phyloP scores from a whole-genome alignment of 2,888 invertebrate genomes.

The Disparrhopalites patrizii region DNA sequence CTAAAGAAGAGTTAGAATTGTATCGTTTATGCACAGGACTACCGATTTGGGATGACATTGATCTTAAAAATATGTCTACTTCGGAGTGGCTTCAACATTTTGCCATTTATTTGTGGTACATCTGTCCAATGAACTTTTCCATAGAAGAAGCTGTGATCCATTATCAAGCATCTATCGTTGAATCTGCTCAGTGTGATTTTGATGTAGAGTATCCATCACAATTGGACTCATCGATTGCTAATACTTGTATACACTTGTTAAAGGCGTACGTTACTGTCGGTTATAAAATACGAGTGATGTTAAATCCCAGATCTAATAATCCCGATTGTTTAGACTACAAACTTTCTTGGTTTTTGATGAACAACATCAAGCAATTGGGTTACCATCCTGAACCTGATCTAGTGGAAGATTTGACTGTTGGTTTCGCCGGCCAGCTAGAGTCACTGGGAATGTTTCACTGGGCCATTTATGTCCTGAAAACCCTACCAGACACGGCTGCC shows the following conservation, averaged over 20 bases:
- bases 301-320: slow-evolving; percentile 73
- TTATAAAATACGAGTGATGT: slow-evolving; percentile 62
- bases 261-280: slow-evolving; percentile 67
- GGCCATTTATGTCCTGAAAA: slow-evolving; percentile 69
- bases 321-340: slow-evolving; percentile 77
- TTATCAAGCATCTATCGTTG: slow-evolving; percentile 33
- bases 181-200: slow-evolving; percentile 49
- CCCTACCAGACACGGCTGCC: slow-evolving; percentile 49
- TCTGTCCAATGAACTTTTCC: slow-evolving; percentile 39
- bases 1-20: slow-evolving; percentile 29
- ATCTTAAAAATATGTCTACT: slow-evolving; percentile 36
- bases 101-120: slow-evolving; percentile 73
- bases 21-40: slow-evolving; percentile 37
- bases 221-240: slow-evolving; percentile 47
- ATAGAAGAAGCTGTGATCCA: slow-evolving; percentile 37
- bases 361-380: slow-evolving; percentile 65
- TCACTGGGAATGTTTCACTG: slow-evolving; percentile 78
- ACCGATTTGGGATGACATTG: slow-evolving; percentile 26
- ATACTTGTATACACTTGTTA: slow-evolving; percentile 74
- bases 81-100: slow-evolving; percentile 78
- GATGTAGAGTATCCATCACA: slow-evolving; percentile 37
- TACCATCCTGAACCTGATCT: slow-evolving; percentile 60
- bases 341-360: slow-evolving; percentile 71
- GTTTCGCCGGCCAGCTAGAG: slow-evolving; percentile 78
- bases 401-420: slow-evolving; percentile 61